Base-by-base conservation (phyloP, 2,113 vertebrate genomes). In the Apaloderma vittatum region DNA sequence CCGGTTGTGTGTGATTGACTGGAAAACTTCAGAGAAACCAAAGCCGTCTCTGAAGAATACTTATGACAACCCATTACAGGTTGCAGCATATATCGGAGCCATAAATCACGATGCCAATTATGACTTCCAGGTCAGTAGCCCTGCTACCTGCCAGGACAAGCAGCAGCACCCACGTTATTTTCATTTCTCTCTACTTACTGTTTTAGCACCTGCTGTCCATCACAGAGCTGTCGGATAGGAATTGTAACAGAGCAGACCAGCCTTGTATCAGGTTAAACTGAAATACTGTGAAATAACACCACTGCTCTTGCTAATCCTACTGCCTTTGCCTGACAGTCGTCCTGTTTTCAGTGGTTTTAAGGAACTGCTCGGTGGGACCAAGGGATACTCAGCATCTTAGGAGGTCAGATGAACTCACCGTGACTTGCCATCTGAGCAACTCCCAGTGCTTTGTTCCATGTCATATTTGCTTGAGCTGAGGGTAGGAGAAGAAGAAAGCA, bases 11-110 rank as follows among this genome's bases (percentile, higher is more conserved):
- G 98, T 99, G 85, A 99, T 99, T 43, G 99, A 99, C 75, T 99
- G 99, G 99, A 99, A 99, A 91, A 99, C 99, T 18, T 99, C 99
- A 2, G 99, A 99, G 93, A 99, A 99, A 94, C 98, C 97, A 29
- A 99, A 99, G 90, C 99, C 99, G 3, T 97, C 94, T 45, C 98
- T 99, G 79, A 97, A 87, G 93, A 98, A 99, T 96, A 99, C 99
- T 0, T 99, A 98, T 40, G 99, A 99, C 97, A 99, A 99, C 97
- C 99, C 99, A 0, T 58, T 99, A 36, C 99, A 99, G 97, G 98
- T 99, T 91, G 99, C 99, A 73, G 99, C 99, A 0, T 99, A 99
- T 48, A 94, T 99, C 36, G 99, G 99, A 66, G 99, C 99, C 54
- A 83, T 99, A 94, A 99, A 99, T 94, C 97, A 97, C 23, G 99